Evolutionary conservation across 2,888 invertebrate species (phyloP).

Genomic region (Stramonita haemastoma): DNA sequence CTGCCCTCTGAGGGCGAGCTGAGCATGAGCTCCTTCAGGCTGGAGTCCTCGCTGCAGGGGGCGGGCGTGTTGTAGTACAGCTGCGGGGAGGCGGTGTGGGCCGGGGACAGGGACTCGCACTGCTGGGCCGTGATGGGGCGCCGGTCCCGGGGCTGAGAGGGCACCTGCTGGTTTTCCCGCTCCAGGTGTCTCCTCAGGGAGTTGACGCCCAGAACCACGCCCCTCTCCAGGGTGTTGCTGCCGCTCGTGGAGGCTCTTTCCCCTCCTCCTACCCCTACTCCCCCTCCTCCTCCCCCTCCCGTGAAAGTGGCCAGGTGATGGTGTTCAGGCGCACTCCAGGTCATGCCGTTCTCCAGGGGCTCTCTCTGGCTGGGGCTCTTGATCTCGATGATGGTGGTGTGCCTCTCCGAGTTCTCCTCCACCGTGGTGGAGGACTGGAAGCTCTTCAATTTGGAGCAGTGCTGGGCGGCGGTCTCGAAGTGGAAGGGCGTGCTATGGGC

Average conservation of each 20-base stretch:
- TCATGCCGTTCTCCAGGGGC: neutral
- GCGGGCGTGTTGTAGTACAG: conserved; percentile 26
- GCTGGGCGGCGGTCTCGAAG: neutral
- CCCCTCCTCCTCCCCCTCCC: neutral
- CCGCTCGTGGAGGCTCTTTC: neutral
- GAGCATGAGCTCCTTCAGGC: conserved; percentile 18
- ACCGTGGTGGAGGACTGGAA: conserved; percentile 32
- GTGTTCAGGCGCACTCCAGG: neutral
- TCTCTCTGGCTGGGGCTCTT: conserved; percentile 8
- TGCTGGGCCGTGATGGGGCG: conserved; percentile 14
- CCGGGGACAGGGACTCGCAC: neutral
- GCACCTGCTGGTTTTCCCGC: conserved; percentile 27
- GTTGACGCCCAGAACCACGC: conserved; percentile 38
- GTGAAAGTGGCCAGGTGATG: conserved; percentile 22
- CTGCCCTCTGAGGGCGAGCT: neutral
- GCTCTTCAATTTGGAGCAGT: neutral
- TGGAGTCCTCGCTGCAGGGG: conserved; percentile 33
- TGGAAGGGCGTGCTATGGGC: neutral
- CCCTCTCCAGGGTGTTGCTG: conserved; percentile 29
- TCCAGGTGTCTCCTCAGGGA: conserved; percentile 36
- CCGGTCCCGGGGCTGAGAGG: conserved; percentile 17
- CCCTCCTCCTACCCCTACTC: neutral
- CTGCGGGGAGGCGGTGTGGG: neutral
- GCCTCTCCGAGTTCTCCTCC: conserved; percentile 27
- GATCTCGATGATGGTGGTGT: conserved; percentile 31